Base-by-base conservation (phyloP, 1,140 invertebrate genomes). In the Camponotus pennsylvanicus region DNA sequence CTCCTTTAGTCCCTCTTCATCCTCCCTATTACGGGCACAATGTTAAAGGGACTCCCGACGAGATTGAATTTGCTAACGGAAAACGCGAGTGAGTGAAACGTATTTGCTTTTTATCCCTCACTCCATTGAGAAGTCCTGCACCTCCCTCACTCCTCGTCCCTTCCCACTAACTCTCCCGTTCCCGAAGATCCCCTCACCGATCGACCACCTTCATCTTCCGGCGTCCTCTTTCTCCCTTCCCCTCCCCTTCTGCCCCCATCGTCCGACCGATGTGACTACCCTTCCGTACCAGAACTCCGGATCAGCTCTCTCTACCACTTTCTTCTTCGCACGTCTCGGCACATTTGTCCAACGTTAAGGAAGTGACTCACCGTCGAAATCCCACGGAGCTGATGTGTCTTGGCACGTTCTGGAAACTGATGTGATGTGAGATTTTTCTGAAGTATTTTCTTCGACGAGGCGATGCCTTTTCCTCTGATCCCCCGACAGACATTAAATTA, bases 41-140 rank as follows among this genome's bases (percentile, higher is more conserved):
- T 94, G 94, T 94, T 94, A 94, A 94, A 93, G 93, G 92, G 93
- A 94, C 91, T 94, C 92, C 93, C 91, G 93, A 93, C 94, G 93
- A 94, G 94, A 95, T 94, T 95, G 94, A 94, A 94, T 95, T 95
- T 95, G 93, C 94, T 93, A 93, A 94, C 94, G 92, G 93, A 94
- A 94, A 94, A 93, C 93, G 93, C 94, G 94, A 93, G 93, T 93
- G 93, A 94, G 92, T 93, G 94, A 94, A 94, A 94, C 92, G 93
- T 94, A 94, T 94, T 95, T 94, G 94, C 94, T 94, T 95, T 94
- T 95, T 94, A 94, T 94, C 91, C 92, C 93, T 93, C 90, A 92
- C 92, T 94, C 91, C 92, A 93, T 94, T 94, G 92, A 94, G 93
- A 91, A 93, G 88, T 93, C 88, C 89, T 88, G 88, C 89, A 85